Base-by-base conservation (phyloP, 2,113 vertebrate species). In the Archilochus colubris region DNA sequence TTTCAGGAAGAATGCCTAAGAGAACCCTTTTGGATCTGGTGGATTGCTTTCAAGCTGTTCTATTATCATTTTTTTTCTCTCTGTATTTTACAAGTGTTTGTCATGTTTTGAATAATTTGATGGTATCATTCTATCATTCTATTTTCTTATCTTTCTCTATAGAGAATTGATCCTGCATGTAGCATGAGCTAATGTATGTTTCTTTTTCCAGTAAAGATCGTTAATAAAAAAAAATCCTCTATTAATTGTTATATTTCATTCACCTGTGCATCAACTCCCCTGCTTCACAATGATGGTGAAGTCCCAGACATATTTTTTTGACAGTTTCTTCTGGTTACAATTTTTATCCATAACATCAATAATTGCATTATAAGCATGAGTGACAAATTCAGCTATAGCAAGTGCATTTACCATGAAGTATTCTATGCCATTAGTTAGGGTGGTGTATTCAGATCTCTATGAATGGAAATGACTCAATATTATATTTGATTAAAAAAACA, bases 391-490 rank as follows among this genome's bases (percentile, higher is more conserved):
- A 80, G 75, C 85, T 78, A 38, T 63, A 82, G 77, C 43, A 88
- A 74, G 44, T 80, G 15, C 36, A n/a, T 86, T 85, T 80, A 84
- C 11, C 66, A 66, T 73, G 48, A 86, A 91, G 44, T 75, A 57
- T 82, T 90, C 38, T 66, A 50, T 92, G 55, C n/a, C 44, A 57
- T 92, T 94, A 87, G 81, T 91, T 92, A 89, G 81, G 53, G 44
- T 76, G 30, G 18, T 89, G 16, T 53, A 68, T 87, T 95, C 62
- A 91, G 53, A 82, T 87, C 6, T 79, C 21, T 72, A 10, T 68
- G 62, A 95, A 87, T 92, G 69, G 57, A 92, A 95, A 91, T 95
- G 84, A 93, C 66, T 23, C 58, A 82, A 23, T 57, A 44, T 27
- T 91, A 38, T 68, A 72, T 79, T 94, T 87, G 69, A 87, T 90